Conservation (phyloP, 1,140 invertebrate genomes). For the Papilio aristodemus region DNA sequence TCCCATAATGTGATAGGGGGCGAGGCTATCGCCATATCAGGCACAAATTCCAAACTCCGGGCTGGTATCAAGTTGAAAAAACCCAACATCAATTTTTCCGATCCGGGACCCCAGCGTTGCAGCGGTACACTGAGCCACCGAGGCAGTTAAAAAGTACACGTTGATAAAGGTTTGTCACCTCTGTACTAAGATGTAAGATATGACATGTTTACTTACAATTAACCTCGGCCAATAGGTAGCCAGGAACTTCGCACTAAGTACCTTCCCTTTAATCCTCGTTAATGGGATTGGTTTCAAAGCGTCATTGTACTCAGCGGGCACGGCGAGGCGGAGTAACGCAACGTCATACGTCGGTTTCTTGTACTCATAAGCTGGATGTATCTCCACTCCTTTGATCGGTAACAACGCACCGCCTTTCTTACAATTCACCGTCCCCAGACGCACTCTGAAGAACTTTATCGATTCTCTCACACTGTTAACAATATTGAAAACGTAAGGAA, state of each 20-base stretch:
- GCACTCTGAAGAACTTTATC: conserved; percentile 56
- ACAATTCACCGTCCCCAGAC: conserved; percentile 63
- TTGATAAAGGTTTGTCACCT: too few relatives aligned
- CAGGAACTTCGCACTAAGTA: conserved; percentile 56
- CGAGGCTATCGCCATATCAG: too few relatives aligned
- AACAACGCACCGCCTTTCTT: conserved; percentile 62
- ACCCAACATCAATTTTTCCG: too few relatives aligned
- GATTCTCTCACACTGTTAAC: conserved; percentile 61
- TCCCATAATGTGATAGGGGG: too few relatives aligned
- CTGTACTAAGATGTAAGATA: too few relatives aligned
- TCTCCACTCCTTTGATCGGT: conserved; percentile 53
- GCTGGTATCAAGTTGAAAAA: too few relatives aligned
- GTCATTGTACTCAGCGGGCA: conserved; percentile 38
- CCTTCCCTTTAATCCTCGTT: conserved; percentile 42
- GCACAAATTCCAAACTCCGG: too few relatives aligned
- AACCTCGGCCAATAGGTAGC: conserved; percentile 67
- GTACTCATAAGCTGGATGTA: conserved; percentile 56
- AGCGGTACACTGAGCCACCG: too few relatives aligned
- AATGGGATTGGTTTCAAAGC: conserved; percentile 53
- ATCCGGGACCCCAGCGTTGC: too few relatives aligned
- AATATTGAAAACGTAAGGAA: conserved; percentile 12
- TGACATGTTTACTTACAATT: conserved; percentile 58
- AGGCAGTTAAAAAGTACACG: too few relatives aligned
- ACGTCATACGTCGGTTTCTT: conserved; percentile 56
- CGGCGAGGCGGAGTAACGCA: conserved; percentile 49